A percentile compares a stretch with the other conserved stretches of the same genome.
Evolutionary conservation across 2,797 vertebrate genomes (phyloP).

Genomic region (Etheostoma nigrum): DNA sequence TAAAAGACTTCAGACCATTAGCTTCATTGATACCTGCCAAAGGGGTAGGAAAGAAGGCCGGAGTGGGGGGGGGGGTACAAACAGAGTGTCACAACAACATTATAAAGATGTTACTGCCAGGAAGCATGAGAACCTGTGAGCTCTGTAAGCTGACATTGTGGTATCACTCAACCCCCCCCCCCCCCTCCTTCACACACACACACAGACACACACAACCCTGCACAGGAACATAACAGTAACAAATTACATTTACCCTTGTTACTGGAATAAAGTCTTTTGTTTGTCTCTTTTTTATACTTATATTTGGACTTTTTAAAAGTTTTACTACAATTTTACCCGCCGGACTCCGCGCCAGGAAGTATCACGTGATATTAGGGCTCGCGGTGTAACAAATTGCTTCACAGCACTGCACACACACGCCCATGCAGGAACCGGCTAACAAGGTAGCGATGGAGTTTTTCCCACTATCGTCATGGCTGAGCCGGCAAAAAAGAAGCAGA

Average conservation of each 20-base stretch:
- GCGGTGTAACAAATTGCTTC: no score
- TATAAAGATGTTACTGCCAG: conserved; percentile 50
- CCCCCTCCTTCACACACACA: not conserved
- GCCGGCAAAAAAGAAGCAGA: no score
- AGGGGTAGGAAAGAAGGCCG: not conserved
- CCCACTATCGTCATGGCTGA: no score
- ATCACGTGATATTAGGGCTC: no score
- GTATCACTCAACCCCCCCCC: conserved; percentile 19
- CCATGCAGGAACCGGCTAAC: no score
- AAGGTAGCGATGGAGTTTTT: no score
- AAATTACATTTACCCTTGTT: not conserved
- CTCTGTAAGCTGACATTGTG: conserved; percentile 30
- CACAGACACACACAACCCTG: not conserved
- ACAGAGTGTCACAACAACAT: conserved; percentile 44
- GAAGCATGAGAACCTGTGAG: conserved; percentile 21
- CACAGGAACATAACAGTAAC: not conserved
- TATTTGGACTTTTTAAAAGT: not conserved
- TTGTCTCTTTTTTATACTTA: not conserved
- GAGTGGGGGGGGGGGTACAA: not conserved
- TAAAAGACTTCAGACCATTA: conserved; percentile 51
- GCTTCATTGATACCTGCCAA: conserved; percentile 55
- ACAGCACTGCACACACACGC: no score
- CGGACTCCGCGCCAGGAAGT: no score
- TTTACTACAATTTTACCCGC: no score
- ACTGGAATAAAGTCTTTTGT: not conserved